Percentiles rank a stretch among this genome's conserved stretches.
These are phyloP conservation scores for Zonitis immaculata DNA, from an alignment of 2,888 invertebrate species.

Conservation along the genomic window DNA sequence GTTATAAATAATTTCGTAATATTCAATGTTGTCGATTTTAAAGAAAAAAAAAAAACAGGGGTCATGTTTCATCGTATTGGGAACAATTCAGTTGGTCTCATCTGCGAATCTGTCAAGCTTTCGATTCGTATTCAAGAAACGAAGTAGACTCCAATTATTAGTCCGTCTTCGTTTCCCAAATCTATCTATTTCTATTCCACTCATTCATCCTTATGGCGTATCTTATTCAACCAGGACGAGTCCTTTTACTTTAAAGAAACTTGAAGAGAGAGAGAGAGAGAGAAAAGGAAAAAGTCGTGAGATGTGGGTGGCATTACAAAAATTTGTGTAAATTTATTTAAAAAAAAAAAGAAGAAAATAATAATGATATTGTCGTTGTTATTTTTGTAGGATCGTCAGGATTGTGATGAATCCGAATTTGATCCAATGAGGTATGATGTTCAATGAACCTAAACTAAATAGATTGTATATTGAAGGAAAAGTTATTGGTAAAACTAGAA, in stretches of 20 bases:
- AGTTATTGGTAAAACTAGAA: constrained; percentile 30
- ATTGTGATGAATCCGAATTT: constrained; percentile 25
- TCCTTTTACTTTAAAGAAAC: no score
- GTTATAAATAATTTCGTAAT: no score
- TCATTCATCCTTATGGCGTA: not conserved
- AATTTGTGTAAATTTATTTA: no score
- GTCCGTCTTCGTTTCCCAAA: constrained; percentile 28
- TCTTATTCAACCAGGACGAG: not conserved
- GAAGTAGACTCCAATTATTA: constrained; percentile 33
- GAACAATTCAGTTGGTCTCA: constrained; percentile 32
- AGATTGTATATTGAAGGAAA: constrained; percentile 42
- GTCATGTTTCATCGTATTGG: constrained; percentile 19
- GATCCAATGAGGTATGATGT: constrained; percentile 46
- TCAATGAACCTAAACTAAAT: constrained; percentile 47
- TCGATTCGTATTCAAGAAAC: constrained; percentile 31
- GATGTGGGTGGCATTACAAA: no score
- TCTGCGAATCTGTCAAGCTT: constrained; percentile 22
- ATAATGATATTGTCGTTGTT: no score
- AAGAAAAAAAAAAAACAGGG: no score
- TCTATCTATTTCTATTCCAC: constrained; percentile 13
- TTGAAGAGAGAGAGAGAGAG: no score
- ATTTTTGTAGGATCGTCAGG: no score
- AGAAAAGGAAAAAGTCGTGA: no score
- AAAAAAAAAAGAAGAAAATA: no score
- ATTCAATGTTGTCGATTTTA: no score